phyloP scores from a whole-genome alignment of 2,797 vertebrate species.

The Vespertilio murinus region DNA sequence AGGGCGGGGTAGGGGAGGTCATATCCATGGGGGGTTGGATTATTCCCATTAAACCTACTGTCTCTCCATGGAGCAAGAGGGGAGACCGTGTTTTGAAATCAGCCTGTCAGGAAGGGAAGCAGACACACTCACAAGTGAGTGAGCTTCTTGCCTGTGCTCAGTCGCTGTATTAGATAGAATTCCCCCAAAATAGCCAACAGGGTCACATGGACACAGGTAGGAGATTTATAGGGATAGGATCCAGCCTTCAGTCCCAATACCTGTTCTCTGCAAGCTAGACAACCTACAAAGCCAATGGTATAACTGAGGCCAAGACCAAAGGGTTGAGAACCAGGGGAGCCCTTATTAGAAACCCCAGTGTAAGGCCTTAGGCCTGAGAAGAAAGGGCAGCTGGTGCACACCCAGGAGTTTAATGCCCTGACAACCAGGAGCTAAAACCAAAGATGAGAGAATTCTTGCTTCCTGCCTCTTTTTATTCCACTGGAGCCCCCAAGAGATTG shows the following conservation, averaged over 20 bases:
- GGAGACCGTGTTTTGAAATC: background rate
- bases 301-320: background rate
- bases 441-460: background rate
- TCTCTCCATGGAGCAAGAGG: background rate
- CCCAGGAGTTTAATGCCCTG: too few relatives aligned
- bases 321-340: background rate
- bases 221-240: background rate
- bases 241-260: accelerated
- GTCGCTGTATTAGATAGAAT: background rate
- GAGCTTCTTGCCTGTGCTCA: too few relatives aligned
- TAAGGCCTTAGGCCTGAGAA: background rate
- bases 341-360: background rate
- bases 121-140: background rate
- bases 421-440: background rate
- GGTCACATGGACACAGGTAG: accelerated
- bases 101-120: background rate
- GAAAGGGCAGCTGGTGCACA: accelerated
- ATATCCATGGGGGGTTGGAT: background rate
- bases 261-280: background rate
- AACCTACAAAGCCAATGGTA: background rate
- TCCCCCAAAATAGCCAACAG: background rate
- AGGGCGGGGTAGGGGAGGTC: accelerated
- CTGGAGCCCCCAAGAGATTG: too few relatives aligned
- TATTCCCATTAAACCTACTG: background rate
- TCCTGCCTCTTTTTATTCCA: background rate